Evolutionary conservation across 1,140 invertebrate genomes (phyloP).

Genomic region (Cotesia chilonis): DNA sequence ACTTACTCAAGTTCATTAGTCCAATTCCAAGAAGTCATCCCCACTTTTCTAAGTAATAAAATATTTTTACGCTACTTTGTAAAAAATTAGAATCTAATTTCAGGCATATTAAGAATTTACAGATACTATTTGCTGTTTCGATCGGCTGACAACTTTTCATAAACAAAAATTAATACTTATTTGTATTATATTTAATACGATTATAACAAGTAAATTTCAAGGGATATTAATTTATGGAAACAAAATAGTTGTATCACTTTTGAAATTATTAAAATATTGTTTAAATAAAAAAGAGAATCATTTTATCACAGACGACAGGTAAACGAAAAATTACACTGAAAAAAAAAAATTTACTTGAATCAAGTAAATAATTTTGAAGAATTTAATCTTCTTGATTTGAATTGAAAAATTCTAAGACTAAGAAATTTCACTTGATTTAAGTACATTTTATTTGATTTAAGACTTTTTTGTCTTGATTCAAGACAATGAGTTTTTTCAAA

Average conservation of each 20-base stretch:
- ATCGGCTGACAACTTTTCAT: conserved; percentile 38
- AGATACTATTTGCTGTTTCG: conserved; percentile 36
- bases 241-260: conserved; percentile 37
- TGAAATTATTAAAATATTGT: conserved; percentile 44
- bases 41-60: conserved; percentile 44
- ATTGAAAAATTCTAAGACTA: too few species aligned
- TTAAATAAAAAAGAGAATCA: conserved; percentile 42
- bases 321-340: background rate
- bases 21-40: conserved; percentile 40
- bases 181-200: conserved; percentile 42
- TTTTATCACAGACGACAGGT: conserved; percentile 52
- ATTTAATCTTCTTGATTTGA: too few species aligned
- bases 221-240: conserved; percentile 37
- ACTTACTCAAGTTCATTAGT: conserved; percentile 36
- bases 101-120: conserved; percentile 43
- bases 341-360: too few species aligned
- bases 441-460: too few species aligned
- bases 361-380: too few species aligned
- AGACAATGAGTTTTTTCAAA: too few species aligned
- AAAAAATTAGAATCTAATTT: conserved; percentile 15
- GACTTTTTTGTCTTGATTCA: too few species aligned
- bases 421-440: too few species aligned
- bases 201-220: conserved; percentile 37
- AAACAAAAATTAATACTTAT: conserved; percentile 49
- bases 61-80: conserved; percentile 10